Evolutionary conservation across 2,113 vertebrate species (phyloP), one percentile per base, ranked within the genome.

Genomic region (Anoura caudifer): DNA sequence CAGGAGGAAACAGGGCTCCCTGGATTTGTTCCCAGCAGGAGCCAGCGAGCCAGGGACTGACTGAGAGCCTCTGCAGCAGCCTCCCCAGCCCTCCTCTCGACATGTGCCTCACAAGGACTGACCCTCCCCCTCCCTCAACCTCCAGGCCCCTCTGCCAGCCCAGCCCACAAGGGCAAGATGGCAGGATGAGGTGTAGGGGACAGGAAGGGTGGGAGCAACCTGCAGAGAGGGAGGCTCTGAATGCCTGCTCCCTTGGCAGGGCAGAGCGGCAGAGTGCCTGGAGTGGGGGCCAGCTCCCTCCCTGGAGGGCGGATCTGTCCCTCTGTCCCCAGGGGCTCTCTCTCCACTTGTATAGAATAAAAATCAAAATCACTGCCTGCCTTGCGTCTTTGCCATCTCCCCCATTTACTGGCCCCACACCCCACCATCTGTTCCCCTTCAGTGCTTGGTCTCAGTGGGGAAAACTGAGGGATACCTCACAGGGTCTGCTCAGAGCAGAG

Each of bases 321-420:
- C 94, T 96, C 87, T 86, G 31, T 84, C 95, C 94, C 94, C 95
- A 97, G 96, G 93, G 94, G 87, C 65, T 95, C 87, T 92, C 90
- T 96, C 72, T 93, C 80, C 84, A 95, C 89, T 97, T 98, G 97
- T 98, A 98, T 91, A 97, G 95, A 97, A 98, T 98, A 92, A 97
- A 97, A 93, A 93, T 36, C 28, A 96, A 94, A 97, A 96, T 94
- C 94, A 95, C 54, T 65, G 61, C 95, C 94, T 91, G 95, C 76
- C 80, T 97, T 24, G 1, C 43, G 50, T 96, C 83, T 95, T 67
- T 87, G 89, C 56, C 86, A 9, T 59, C 61, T 91, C 41, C 73
- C 85, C 88, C 81, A 26, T 56, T 82, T 47, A 52, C 88, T 88
- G 87, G 22, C 38, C 38, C 94, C 36, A 82, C 43, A 13, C 36